Conservation (phyloP, 2,888 invertebrate genomes). For the Biston stratarius region DNA sequence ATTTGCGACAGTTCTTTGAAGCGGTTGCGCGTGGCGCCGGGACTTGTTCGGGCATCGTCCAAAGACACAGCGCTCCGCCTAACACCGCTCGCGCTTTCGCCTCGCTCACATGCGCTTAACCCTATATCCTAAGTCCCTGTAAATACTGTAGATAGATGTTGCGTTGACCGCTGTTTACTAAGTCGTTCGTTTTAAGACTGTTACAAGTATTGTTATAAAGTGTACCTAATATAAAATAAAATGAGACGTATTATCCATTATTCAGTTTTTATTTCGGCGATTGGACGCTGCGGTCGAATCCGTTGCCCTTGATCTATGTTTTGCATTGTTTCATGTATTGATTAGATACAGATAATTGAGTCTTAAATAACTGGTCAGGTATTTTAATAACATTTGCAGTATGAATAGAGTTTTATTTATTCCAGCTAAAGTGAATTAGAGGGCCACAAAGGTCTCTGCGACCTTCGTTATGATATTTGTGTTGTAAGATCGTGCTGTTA, state of each 20-base stretch:
- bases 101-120: constrained; percentile 78
- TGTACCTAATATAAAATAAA: constrained; percentile 81
- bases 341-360: constrained; percentile 44
- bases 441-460: constrained; percentile 53
- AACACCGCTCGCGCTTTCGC: constrained; percentile 71
- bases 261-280: constrained; percentile 36
- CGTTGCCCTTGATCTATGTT: constrained; percentile 45
- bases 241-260: constrained; percentile 56
- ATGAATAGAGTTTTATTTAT: constrained; percentile 24
- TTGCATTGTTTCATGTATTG: constrained; percentile 44
- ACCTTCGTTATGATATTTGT: constrained; percentile 52
- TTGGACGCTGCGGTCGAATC: constrained; percentile 35
- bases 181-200: constrained; percentile 86
- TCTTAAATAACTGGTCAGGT: constrained; percentile 39
- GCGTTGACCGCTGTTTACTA: constrained; percentile 80
- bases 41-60: constrained; percentile 59
- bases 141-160: constrained; percentile 77
- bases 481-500: constrained; percentile 50
- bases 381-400: constrained; percentile 42
- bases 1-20: constrained; percentile 91
- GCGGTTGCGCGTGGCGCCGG: constrained; percentile 82
- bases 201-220: constrained; percentile 85
- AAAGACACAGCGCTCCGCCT: constrained; percentile 72
- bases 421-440: constrained; percentile 52
- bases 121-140: constrained; percentile 54